A percentile compares a stretch with the other conserved stretches of the same genome.
Evolutionary conservation across 1,140 invertebrate genomes (phyloP).

Genomic region (Pollicipes pollicipes): DNA sequence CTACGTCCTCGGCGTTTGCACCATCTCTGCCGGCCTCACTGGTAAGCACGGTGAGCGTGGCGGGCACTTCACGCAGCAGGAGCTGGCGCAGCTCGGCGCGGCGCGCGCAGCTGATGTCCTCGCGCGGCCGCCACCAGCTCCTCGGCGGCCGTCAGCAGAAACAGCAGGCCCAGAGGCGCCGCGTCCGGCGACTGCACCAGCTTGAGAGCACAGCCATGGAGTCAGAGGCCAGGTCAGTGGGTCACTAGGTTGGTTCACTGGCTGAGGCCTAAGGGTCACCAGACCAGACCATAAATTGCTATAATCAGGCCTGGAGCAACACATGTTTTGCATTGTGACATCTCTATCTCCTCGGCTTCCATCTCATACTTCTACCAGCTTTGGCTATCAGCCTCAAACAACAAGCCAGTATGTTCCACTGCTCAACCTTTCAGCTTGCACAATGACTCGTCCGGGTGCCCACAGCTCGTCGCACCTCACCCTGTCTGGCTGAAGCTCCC

Average conservation of each 20-base stretch:
- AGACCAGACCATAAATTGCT: no score
- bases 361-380: no score
- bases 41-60: slow-evolving; percentile 45
- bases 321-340: no score
- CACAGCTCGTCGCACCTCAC: no score
- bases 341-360: no score
- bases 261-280: background rate
- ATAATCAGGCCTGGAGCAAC: no score
- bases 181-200: slow-evolving; percentile 25
- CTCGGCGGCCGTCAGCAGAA: slow-evolving; percentile 68
- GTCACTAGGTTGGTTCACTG: background rate
- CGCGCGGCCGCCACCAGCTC: slow-evolving; percentile 63
- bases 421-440: no score
- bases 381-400: no score
- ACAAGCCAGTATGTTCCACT: background rate
- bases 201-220: background rate
- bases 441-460: no score
- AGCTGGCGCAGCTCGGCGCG: slow-evolving; percentile 50
- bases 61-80: slow-evolving; percentile 51
- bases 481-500: no score
- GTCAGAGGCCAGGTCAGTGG: background rate
- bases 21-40: no score
- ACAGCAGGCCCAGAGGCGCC: slow-evolving; percentile 49
- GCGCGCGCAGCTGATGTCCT: slow-evolving; percentile 50
- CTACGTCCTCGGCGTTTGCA: no score